phyloP scores from a whole-genome alignment of 2,888 invertebrate genomes.

The Tridacna crocea region DNA sequence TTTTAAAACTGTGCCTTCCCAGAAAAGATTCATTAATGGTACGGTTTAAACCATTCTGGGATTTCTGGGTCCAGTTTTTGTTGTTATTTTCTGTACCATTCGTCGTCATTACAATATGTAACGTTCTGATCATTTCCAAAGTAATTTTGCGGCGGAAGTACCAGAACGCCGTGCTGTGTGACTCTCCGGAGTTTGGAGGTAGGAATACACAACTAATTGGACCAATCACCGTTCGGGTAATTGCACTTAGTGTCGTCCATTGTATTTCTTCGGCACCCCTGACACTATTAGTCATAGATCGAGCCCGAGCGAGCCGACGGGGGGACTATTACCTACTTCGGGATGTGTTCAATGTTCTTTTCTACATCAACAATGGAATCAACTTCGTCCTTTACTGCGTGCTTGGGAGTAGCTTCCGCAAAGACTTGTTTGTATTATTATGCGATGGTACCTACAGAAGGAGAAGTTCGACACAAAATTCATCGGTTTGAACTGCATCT shows the following conservation, averaged over 20 bases:
- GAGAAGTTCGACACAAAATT: slow-evolving; percentile 10
- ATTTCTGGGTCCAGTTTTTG: slow-evolving; percentile 25
- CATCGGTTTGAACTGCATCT: not conserved
- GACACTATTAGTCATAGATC: slow-evolving; percentile 31
- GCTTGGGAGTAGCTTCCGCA: slow-evolving; percentile 41
- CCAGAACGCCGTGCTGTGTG: slow-evolving; percentile 2
- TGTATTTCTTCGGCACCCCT: slow-evolving; percentile 46
- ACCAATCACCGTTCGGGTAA: slow-evolving; percentile 40
- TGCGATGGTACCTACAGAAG: not conserved
- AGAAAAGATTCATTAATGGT: slow-evolving; percentile 2
- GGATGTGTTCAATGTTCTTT: slow-evolving; percentile 35
- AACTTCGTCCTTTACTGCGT: slow-evolving; percentile 52
- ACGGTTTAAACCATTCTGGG: slow-evolving; percentile 9
- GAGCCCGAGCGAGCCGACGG: slow-evolving; percentile 12
- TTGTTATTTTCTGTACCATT: slow-evolving; percentile 46
- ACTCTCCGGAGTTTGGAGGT: not conserved
- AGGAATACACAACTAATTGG: slow-evolving; percentile 22
- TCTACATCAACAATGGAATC: slow-evolving; percentile 53
- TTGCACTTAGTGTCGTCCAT: slow-evolving; percentile 38
- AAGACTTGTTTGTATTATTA: slow-evolving; percentile 28
- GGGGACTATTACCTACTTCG: slow-evolving; percentile 16
- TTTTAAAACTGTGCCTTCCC: not conserved
- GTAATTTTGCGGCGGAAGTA: slow-evolving; percentile 27
- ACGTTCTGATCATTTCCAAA: slow-evolving; percentile 36
- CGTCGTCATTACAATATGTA: slow-evolving; percentile 37